These are phyloP conservation scores for Eulemur macaco DNA, from an alignment of 2,113 vertebrate genomes.

Conservation along the genomic window DNA sequence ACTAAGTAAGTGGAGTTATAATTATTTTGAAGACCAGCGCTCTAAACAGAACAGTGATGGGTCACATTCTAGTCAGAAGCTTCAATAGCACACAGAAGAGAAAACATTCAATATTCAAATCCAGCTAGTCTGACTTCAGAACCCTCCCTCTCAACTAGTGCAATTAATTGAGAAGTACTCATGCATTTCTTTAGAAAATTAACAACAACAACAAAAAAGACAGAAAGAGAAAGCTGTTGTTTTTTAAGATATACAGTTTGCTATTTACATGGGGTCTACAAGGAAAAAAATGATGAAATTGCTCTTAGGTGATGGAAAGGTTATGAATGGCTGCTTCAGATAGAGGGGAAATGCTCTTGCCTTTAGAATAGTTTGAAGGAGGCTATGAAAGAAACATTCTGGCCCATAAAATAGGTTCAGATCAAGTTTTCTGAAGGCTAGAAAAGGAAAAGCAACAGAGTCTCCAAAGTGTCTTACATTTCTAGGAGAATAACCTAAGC, in stretches of 20 bases:
- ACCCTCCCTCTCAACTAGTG: background rate
- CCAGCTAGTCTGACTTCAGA: background rate
- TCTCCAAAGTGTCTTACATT: background rate
- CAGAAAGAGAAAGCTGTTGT: background rate
- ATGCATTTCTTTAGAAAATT: background rate
- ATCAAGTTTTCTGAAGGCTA: background rate
- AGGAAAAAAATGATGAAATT: background rate
- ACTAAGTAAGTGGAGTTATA: background rate
- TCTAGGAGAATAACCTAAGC: background rate
- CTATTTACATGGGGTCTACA: background rate
- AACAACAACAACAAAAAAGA: background rate
- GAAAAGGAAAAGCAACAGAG: background rate
- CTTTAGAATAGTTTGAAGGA: background rate
- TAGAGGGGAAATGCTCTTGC: background rate
- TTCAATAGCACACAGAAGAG: background rate
- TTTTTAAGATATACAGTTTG: background rate
- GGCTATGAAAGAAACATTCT: background rate
- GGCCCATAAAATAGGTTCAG: background rate
- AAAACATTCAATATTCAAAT: conserved; percentile 1
- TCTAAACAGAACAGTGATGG: background rate
- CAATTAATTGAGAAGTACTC: background rate
- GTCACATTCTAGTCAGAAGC: background rate
- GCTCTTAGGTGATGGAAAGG: background rate
- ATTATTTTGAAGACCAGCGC: background rate
- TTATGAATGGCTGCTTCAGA: background rate